A percentile compares a stretch with the other conserved stretches of the same genome.
Conservation (phyloP, 1,140 invertebrate genomes). For the Sarcophaga peregrina region DNA sequence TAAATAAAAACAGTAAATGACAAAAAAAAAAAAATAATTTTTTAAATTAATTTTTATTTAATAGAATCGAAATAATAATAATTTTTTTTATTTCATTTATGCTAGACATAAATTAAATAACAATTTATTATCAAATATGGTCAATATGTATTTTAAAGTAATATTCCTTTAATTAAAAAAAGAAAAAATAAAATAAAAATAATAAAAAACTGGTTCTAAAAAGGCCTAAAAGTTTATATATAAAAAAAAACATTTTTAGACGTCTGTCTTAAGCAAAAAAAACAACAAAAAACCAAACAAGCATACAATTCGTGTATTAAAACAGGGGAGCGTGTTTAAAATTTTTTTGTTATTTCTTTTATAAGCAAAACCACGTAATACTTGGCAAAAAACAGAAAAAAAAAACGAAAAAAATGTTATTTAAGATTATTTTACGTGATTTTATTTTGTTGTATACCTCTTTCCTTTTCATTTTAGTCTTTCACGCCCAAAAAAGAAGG, state of each 20-base stretch:
- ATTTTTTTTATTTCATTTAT: background rate
- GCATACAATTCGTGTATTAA: background rate
- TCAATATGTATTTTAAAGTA: background rate
- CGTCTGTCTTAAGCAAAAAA: background rate
- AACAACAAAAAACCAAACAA: background rate
- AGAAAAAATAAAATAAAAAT: background rate
- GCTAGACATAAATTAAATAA: background rate
- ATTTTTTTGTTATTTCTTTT: background rate
- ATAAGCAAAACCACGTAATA: background rate
- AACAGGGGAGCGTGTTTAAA: background rate
- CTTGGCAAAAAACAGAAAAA: background rate
- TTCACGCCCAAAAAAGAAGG: background rate
- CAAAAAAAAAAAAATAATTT: background rate
- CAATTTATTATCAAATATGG: background rate
- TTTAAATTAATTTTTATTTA: background rate
- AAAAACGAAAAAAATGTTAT: background rate
- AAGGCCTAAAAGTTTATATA: constrained; percentile 2
- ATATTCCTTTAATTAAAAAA: background rate
- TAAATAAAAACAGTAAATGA: background rate
- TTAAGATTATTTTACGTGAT: constrained; percentile 14
- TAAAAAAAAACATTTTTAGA: background rate
- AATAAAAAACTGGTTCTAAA: constrained; percentile 3
- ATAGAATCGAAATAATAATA: no score
- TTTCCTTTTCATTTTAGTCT: background rate
- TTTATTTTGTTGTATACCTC: constrained; percentile 2